phyloP scores from a whole-genome alignment of 2,797 vertebrate genomes.

The Myripristis jacobus region DNA sequence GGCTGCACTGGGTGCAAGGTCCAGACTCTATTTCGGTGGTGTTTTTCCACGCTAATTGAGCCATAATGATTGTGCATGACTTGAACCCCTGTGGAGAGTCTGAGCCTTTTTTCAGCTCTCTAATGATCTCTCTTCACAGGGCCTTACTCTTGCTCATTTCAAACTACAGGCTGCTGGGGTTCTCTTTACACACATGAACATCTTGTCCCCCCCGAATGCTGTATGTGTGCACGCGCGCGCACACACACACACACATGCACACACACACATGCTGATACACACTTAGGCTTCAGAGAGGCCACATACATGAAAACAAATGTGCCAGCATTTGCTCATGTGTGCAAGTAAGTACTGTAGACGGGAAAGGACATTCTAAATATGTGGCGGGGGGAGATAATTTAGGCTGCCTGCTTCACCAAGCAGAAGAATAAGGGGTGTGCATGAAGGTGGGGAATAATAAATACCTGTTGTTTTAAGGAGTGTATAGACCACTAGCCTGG shows the following conservation, averaged over 20 bases:
- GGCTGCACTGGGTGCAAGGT: slow-evolving; percentile 21
- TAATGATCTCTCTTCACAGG: slow-evolving; percentile 63
- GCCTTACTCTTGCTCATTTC: slow-evolving; percentile 20
- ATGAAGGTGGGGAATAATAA: slow-evolving; percentile 25
- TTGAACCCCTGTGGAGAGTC: slow-evolving; percentile 52
- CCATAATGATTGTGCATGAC: slow-evolving; percentile 57
- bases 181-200: slow-evolving; percentile 12
- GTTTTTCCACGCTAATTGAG: slow-evolving; percentile 59
- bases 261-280: not conserved
- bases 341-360: not conserved
- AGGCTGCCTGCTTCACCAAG: slow-evolving; percentile 38
- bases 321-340: slow-evolving; percentile 1
- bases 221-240: not conserved
- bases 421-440: slow-evolving; percentile 33
- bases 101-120: slow-evolving; percentile 35
- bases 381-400: slow-evolving; percentile 2
- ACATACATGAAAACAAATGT: not conserved
- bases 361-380: slow-evolving; percentile 21
- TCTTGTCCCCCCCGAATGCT: not conserved
- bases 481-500: slow-evolving; percentile 19
- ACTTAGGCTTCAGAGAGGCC: not conserved
- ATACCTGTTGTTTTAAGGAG: slow-evolving; percentile 44
- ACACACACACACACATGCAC: not conserved
- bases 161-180: slow-evolving; percentile 16
- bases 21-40: slow-evolving; percentile 34